phyloP scores from a whole-genome alignment of 2,797 vertebrate genomes.

The Characodon lateralis region DNA sequence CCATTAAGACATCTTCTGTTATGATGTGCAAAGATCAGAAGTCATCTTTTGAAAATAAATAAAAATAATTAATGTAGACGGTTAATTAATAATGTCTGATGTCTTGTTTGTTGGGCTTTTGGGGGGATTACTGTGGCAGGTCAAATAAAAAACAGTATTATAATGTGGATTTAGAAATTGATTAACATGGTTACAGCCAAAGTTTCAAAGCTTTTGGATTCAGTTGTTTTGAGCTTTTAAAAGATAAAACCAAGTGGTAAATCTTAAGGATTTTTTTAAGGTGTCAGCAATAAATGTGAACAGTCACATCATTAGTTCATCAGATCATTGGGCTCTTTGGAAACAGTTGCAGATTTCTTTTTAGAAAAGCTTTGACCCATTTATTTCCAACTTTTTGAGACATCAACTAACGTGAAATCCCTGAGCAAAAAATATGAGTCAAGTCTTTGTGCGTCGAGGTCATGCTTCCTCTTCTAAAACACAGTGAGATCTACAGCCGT shows the following conservation, averaged over 20 bases:
- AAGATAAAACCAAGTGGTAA: constrained; percentile 1
- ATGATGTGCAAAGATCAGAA: not conserved
- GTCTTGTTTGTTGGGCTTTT: not conserved
- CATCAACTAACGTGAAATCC: not conserved
- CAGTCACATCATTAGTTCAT: constrained; percentile 3
- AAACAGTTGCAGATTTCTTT: constrained; percentile 6
- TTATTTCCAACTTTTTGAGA: constrained; percentile 18
- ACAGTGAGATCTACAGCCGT: constrained; percentile 28
- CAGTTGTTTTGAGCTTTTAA: not conserved
- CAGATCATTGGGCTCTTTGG: constrained; percentile 11
- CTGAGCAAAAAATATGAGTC: not conserved
- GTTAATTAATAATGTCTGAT: constrained; percentile 3
- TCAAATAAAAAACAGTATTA: not conserved
- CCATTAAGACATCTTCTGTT: not conserved
- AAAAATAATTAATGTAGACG: not conserved
- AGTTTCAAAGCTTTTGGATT: not conserved
- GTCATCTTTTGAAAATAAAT: not conserved
- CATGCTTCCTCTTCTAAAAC: not conserved
- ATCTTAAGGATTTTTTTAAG: not conserved
- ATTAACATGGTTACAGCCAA: not conserved
- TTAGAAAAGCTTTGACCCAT: constrained; percentile 14
- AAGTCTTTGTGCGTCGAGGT: not conserved
- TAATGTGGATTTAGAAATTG: not conserved
- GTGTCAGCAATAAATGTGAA: constrained; percentile 6
- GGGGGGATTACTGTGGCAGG: not conserved